Evolutionary conservation across 92 coral and sea anemone species (phyloP).

Genomic region (Chrysogorgia sp.): DNA sequence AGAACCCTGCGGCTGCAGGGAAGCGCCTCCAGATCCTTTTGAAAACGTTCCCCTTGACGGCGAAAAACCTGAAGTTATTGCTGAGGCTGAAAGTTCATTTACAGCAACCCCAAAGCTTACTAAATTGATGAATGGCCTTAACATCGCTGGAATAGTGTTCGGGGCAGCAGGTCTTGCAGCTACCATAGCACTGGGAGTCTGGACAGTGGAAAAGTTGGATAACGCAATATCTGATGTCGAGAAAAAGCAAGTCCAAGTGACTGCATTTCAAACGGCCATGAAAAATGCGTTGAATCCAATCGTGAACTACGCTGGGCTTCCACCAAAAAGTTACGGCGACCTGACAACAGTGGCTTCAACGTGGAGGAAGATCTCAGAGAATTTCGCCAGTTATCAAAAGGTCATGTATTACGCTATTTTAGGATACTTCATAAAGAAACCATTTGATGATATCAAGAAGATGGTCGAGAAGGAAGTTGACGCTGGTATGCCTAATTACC

Average conservation of each 20-base stretch:
- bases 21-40: slow-evolving; percentile 42
- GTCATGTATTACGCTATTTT: slow-evolving; percentile 46
- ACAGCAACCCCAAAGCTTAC: slow-evolving; percentile 41
- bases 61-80: slow-evolving; percentile 6
- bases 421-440: slow-evolving; percentile 53
- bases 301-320: slow-evolving; percentile 48
- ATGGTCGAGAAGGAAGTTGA: slow-evolving; percentile 45
- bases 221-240: slow-evolving; percentile 57
- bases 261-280: slow-evolving; percentile 46
- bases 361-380: slow-evolving; percentile 55
- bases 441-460: slow-evolving; percentile 29
- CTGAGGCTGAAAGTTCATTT: slow-evolving; percentile 28
- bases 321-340: slow-evolving; percentile 36
- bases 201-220: slow-evolving; percentile 57
- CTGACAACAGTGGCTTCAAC: slow-evolving; percentile 40
- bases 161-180: slow-evolving; percentile 64
- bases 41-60: slow-evolving; percentile 46
- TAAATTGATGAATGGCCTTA: slow-evolving; percentile 43
- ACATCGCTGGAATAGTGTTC: slow-evolving; percentile 62
- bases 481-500: slow-evolving; percentile 45
- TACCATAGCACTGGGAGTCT: slow-evolving; percentile 61
- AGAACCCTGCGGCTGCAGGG: too few species aligned
- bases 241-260: slow-evolving; percentile 58
- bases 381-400: slow-evolving; percentile 55
- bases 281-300: slow-evolving; percentile 28